These are phyloP conservation scores for Hippopotamus amphibius DNA, from an alignment of 2,113 vertebrate species.

Conservation along the genomic window DNA sequence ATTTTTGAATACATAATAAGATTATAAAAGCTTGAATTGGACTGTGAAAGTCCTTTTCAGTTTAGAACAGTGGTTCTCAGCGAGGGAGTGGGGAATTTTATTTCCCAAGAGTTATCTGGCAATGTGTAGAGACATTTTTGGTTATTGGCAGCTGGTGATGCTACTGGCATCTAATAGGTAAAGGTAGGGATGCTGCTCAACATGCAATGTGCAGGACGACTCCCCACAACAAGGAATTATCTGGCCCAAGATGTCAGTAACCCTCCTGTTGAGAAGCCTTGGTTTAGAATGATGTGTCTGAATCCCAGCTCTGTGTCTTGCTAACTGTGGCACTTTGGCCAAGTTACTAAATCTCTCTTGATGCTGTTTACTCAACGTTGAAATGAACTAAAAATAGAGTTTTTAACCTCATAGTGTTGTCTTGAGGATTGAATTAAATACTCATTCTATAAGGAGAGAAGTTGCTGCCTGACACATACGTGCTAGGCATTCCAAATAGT, in stretches of 20 bases:
- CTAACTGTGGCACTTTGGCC: background rate
- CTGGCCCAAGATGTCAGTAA: background rate
- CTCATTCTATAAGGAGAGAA: background rate
- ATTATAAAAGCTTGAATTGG: background rate
- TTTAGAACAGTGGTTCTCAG: conserved; percentile 11
- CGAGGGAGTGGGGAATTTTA: background rate
- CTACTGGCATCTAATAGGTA: background rate
- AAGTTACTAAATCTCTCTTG: conserved; percentile 11
- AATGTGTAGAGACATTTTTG: background rate
- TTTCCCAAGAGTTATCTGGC: background rate
- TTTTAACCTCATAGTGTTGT: background rate
- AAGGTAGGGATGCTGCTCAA: background rate
- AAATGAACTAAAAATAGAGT: conserved; percentile 18
- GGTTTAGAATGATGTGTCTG: conserved; percentile 6
- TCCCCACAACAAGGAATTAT: background rate
- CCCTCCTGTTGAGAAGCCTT: background rate
- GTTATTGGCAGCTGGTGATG: background rate
- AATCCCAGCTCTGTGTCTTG: background rate
- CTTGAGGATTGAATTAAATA: background rate
- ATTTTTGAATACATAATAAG: background rate
- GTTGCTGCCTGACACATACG: background rate
- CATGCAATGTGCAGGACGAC: background rate
- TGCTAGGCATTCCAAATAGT: background rate
- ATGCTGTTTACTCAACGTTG: background rate
- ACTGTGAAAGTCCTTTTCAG: background rate